phyloP scores from a whole-genome alignment of 2,797 vertebrate genomes.

The Smutsia gigantea region DNA sequence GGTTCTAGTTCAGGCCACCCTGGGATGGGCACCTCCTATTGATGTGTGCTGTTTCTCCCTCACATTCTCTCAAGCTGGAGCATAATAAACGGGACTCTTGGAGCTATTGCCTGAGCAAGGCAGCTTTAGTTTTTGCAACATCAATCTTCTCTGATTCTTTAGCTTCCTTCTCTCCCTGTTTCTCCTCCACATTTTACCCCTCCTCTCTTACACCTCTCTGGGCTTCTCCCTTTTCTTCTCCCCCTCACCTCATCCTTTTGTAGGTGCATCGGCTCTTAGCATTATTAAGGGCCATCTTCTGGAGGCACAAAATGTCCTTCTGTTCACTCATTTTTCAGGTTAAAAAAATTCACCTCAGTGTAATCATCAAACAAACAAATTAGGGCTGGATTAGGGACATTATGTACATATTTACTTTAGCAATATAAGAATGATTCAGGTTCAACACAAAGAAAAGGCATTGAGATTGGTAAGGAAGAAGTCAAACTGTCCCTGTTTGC shows the following conservation, averaged over 20 bases:
- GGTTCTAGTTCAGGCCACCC: background rate
- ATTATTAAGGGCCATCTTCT: background rate
- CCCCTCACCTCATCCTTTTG: background rate
- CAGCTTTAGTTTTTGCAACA: background rate
- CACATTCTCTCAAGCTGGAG: background rate
- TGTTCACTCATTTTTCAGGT: background rate
- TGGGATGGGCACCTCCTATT: background rate
- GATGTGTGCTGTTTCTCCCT: background rate
- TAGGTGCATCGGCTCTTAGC: background rate
- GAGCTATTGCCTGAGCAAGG: background rate
- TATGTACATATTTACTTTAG: constrained; percentile 3
- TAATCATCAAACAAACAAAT: constrained; percentile 7
- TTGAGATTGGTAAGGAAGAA: too few relatives aligned
- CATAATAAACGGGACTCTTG: background rate
- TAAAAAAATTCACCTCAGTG: background rate
- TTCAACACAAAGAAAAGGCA: background rate
- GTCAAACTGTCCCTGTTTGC: too few relatives aligned
- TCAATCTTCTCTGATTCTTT: background rate
- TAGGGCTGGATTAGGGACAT: background rate
- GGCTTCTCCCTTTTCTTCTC: background rate
- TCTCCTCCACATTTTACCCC: background rate
- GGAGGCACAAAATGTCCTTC: background rate
- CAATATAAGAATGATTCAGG: constrained; percentile 31
- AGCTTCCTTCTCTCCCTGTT: background rate
- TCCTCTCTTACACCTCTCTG: background rate